Evolutionary conservation across 2,797 vertebrate genomes (phyloP).

Genomic region (Luscinia luscinia): DNA sequence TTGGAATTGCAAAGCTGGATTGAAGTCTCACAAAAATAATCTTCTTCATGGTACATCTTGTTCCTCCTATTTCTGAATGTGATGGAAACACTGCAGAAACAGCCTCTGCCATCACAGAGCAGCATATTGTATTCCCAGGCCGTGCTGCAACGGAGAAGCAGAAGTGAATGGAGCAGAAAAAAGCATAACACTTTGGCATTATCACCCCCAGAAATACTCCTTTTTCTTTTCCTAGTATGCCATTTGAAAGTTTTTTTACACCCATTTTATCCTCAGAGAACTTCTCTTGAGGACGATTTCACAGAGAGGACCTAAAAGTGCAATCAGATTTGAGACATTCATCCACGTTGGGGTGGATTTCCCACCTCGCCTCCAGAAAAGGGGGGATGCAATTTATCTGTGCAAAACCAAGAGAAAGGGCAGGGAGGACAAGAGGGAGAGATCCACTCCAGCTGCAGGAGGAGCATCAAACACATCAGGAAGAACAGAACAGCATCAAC

Average conservation of each 20-base stretch:
- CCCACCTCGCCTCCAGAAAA: neutral
- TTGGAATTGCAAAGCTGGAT: conserved; percentile 53
- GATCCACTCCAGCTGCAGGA: neutral
- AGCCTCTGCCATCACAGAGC: conserved; percentile 32
- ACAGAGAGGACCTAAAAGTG: neutral
- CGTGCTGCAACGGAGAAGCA: neutral
- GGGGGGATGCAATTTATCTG: neutral
- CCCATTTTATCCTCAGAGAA: neutral
- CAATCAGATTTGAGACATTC: neutral
- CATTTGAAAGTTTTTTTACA: neutral
- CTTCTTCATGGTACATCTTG: conserved; percentile 20
- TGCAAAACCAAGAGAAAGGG: neutral
- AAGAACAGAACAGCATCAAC: neutral
- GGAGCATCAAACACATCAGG: neutral
- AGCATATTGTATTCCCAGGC: conserved; percentile 53
- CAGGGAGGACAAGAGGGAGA: neutral
- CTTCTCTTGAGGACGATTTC: neutral
- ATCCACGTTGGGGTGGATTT: rapidly evolving
- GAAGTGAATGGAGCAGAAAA: conserved; percentile 29
- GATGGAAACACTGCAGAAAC: conserved; percentile 40
- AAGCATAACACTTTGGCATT: neutral
- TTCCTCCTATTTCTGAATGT: conserved; percentile 61
- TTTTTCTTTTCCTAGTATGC: neutral
- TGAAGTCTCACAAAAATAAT: conserved; percentile 53
- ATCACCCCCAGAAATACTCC: neutral